These are phyloP conservation scores for Trissolcus japonicus DNA, from an alignment of 2,888 invertebrate species.

Conservation along the genomic window DNA sequence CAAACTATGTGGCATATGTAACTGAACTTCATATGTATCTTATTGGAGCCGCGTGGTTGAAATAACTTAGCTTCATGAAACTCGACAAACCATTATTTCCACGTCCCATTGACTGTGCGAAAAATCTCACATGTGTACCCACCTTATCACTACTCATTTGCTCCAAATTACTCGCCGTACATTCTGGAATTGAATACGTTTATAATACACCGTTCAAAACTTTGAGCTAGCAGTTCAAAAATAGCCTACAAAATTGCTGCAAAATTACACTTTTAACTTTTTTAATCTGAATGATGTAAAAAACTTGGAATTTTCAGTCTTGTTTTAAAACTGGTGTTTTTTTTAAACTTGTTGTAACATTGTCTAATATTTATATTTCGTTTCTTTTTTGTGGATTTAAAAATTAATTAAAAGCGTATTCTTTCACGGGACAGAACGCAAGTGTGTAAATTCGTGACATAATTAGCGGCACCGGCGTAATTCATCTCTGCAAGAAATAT, in stretches of 20 bases:
- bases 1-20: slow-evolving; percentile 41
- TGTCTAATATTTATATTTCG: too few species aligned
- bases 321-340: too few species aligned
- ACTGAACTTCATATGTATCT: slow-evolving; percentile 50
- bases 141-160: slow-evolving; percentile 33
- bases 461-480: slow-evolving; percentile 31
- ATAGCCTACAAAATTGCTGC: too few species aligned
- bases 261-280: too few species aligned
- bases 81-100: slow-evolving; percentile 51
- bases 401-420: neutral
- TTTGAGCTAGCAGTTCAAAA: slow-evolving; percentile 12
- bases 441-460: slow-evolving; percentile 8
- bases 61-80: slow-evolving; percentile 49
- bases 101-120: slow-evolving; percentile 39
- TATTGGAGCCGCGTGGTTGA: slow-evolving; percentile 49
- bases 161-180: slow-evolving; percentile 13
- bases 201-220: slow-evolving; percentile 9
- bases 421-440: neutral
- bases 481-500: slow-evolving; percentile 48
- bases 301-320: too few species aligned
- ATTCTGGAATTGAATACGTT: slow-evolving; percentile 19
- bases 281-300: too few species aligned
- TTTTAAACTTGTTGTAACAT: too few species aligned
- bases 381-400: neutral
- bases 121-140: slow-evolving; percentile 26